phyloP scores from a whole-genome alignment of 2,113 vertebrate genomes.

The Pungitius pungitius region DNA sequence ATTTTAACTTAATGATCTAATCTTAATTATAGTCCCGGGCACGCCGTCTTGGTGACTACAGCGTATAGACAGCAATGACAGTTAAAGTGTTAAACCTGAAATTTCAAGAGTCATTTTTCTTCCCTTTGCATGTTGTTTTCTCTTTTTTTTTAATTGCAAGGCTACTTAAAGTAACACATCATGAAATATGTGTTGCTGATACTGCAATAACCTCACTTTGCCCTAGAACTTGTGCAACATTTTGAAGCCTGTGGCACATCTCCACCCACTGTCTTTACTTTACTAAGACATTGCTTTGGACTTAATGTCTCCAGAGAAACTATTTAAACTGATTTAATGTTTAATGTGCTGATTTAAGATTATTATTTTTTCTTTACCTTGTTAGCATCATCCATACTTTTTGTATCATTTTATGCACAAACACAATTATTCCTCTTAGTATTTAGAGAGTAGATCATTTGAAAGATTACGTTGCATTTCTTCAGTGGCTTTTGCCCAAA shows the following conservation, averaged over 20 bases:
- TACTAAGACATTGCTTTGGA: conserved; percentile 39
- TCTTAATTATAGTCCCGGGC: conserved; percentile 64
- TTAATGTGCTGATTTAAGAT: conserved; percentile 40
- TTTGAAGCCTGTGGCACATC: conserved; percentile 51
- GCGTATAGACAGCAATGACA: conserved; percentile 44
- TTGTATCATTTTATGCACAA: conserved; percentile 13
- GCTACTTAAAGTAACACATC: conserved; percentile 59
- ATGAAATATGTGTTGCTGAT: conserved; percentile 61
- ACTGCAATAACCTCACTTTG: conserved; percentile 50
- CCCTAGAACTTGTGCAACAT: conserved; percentile 55
- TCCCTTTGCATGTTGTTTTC: conserved; percentile 42
- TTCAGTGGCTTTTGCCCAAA: conserved; percentile 1
- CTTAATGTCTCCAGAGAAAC: conserved; percentile 63
- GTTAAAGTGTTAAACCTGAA: conserved; percentile 39
- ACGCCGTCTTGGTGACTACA: conserved; percentile 49
- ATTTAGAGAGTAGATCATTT: conserved; percentile 22
- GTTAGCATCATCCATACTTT: conserved; percentile 44
- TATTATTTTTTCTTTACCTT: conserved; percentile 15
- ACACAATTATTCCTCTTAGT: conserved; percentile 27
- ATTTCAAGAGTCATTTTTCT: conserved; percentile 24
- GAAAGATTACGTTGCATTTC: conserved; percentile 15
- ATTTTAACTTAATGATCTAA: conserved; percentile 64
- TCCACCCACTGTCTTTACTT: conserved; percentile 56
- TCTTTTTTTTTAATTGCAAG: conserved; percentile 43
- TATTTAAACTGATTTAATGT: conserved; percentile 42